Evolutionary conservation across 1,140 invertebrate genomes (phyloP).

Genomic region (Rhynchophorus ferrugineus): DNA sequence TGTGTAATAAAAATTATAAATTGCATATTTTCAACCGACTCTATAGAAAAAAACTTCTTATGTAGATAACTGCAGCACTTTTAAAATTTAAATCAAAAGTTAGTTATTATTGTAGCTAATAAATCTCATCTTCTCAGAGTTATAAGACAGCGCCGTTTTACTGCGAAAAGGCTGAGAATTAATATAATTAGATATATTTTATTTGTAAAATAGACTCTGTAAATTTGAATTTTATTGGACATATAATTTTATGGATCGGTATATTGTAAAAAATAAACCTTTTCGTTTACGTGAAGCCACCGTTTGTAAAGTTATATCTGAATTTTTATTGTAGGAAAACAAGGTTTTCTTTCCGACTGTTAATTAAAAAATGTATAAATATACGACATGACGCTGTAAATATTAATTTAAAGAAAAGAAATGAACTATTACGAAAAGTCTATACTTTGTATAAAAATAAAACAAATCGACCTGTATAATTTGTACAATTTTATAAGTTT

Average conservation of each 20-base stretch:
- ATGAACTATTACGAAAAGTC: conserved; percentile 17
- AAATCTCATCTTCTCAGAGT: too few species aligned
- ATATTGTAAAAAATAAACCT: conserved; percentile 17
- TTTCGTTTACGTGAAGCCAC: conserved; percentile 4
- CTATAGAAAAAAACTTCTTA: neutral
- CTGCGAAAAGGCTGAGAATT: conserved; percentile 23
- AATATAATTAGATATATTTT: conserved; percentile 25
- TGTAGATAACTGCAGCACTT: conserved; percentile 5
- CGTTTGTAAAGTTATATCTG: conserved; percentile 20
- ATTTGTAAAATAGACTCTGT: conserved; percentile 24
- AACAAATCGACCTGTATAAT: conserved; percentile 6
- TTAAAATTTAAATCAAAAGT: conserved; percentile 6
- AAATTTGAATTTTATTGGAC: conserved; percentile 22
- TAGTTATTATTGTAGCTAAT: too few species aligned
- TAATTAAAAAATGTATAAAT: conserved; percentile 22
- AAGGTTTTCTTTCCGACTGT: conserved; percentile 21
- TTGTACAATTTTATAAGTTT: conserved; percentile 23
- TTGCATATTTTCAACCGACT: too few species aligned
- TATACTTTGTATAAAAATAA: conserved; percentile 21
- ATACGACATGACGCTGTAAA: conserved; percentile 25
- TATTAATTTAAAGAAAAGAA: conserved; percentile 27
- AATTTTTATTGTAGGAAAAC: conserved; percentile 10
- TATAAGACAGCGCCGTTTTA: too few species aligned
- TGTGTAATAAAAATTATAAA: too few species aligned
- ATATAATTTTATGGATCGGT: conserved; percentile 16